These are phyloP conservation scores for Corticium candelabrum DNA, from an alignment of 37 sponge, comb jelly and placozoan genomes.

Conservation along the genomic window DNA sequence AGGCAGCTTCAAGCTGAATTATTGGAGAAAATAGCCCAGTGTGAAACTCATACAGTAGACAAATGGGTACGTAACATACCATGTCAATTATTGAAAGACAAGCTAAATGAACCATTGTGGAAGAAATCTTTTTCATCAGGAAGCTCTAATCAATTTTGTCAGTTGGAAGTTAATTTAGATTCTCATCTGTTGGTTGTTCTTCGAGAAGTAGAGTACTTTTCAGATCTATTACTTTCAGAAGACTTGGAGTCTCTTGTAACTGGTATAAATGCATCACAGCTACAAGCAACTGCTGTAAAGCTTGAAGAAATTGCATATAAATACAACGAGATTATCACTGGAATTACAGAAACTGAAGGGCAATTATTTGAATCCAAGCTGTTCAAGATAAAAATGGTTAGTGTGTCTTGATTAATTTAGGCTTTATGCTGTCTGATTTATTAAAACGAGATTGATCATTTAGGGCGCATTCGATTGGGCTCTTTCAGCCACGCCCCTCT, in stretches of 20 bases:
- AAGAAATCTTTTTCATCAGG: neutral
- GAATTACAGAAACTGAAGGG: neutral
- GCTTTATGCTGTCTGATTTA: too few species aligned
- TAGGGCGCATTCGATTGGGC: too few species aligned
- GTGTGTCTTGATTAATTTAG: too few species aligned
- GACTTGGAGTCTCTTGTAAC: neutral
- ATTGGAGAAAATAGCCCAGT: neutral
- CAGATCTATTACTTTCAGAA: neutral
- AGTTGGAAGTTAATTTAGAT: neutral
- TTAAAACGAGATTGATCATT: too few species aligned
- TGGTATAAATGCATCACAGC: neutral
- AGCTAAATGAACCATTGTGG: neutral
- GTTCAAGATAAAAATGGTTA: neutral
- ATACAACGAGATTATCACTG: neutral
- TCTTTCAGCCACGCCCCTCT: too few species aligned
- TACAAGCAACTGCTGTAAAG: neutral
- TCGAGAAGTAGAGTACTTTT: neutral
- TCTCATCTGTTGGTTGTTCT: neutral
- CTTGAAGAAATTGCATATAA: conserved; percentile 2
- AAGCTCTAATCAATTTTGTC: too few species aligned
- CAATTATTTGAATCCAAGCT: neutral
- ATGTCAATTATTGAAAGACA: neutral
- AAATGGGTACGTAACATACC: neutral
- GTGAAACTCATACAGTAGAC: neutral
- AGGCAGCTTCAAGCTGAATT: neutral